A percentile compares a stretch with the other conserved stretches of the same genome.
Conservation (phyloP, 2,888 invertebrate species). For the Leptinotarsa rubiginosa region DNA sequence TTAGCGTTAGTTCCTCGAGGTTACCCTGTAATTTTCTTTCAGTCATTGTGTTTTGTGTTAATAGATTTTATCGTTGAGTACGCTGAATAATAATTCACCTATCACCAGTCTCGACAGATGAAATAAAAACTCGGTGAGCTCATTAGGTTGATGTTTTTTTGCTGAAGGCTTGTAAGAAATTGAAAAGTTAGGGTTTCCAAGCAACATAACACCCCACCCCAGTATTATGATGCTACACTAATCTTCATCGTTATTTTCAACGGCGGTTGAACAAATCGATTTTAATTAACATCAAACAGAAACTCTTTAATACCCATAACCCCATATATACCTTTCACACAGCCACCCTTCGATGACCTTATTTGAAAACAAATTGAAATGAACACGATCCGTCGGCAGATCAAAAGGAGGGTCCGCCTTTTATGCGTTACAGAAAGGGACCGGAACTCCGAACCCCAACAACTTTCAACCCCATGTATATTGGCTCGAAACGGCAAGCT, state of each 20-base stretch:
- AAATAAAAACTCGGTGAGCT: too few species aligned
- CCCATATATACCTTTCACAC: conserved; percentile 1
- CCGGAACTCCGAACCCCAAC: not conserved
- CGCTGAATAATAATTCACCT: too few species aligned
- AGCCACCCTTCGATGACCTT: conserved; percentile 6
- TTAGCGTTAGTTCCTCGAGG: too few species aligned
- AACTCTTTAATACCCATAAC: not conserved
- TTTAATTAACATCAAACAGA: conserved; percentile 12
- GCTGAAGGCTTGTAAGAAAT: too few species aligned
- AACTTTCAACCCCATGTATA: not conserved
- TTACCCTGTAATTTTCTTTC: too few species aligned
- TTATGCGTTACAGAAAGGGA: conserved; percentile 13
- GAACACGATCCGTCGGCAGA: conserved; percentile 13
- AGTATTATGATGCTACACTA: not conserved
- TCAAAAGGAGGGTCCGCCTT: conserved; percentile 8
- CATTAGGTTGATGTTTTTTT: too few species aligned
- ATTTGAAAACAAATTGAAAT: conserved; percentile 18
- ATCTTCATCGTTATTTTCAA: not conserved
- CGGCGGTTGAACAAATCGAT: not conserved
- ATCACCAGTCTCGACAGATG: too few species aligned
- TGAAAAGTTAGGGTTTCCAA: too few species aligned
- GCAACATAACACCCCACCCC: not conserved
- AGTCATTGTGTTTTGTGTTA: too few species aligned
- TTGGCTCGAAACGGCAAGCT: not conserved
- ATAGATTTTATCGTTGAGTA: too few species aligned